These are phyloP conservation scores for Ectropis crepuscularia DNA, from an alignment of 2,888 invertebrate species.

Conservation along the genomic window DNA sequence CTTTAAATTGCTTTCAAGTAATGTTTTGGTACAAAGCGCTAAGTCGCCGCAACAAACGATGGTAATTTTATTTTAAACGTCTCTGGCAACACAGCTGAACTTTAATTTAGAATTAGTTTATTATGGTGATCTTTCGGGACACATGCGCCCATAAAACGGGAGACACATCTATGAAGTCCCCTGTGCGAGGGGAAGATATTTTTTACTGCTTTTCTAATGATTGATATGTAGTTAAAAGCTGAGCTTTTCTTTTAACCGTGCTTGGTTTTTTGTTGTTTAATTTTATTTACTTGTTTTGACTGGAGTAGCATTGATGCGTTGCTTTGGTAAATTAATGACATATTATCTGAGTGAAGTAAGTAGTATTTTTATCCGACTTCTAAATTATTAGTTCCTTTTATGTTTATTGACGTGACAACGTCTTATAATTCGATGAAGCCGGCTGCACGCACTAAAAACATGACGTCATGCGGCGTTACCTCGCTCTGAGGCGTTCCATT, in stretches of 20 bases:
- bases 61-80: too few relatives aligned
- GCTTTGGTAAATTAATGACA: background rate
- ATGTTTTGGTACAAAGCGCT: too few relatives aligned
- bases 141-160: constrained; percentile 39
- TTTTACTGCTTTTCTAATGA: constrained; percentile 25
- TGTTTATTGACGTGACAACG: too few relatives aligned
- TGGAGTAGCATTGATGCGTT: constrained; percentile 1
- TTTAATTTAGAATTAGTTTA: constrained; percentile 38
- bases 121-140: constrained; percentile 38
- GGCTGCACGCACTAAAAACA: too few relatives aligned
- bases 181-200: constrained; percentile 22
- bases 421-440: too few relatives aligned
- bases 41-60: too few relatives aligned
- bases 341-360: background rate
- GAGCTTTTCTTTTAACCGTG: constrained; percentile 2
- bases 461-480: too few relatives aligned
- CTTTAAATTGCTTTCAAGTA: too few relatives aligned
- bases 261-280: constrained; percentile 5
- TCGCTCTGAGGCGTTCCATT: too few relatives aligned
- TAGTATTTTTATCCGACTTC: too few relatives aligned
- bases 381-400: too few relatives aligned
- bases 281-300: constrained; percentile 12
- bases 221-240: constrained; percentile 16
- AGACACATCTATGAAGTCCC: constrained; percentile 28
- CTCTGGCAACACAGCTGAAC: constrained; percentile 17